These are phyloP conservation scores for Plemyria rubiginata DNA, from an alignment of 2,888 invertebrate genomes.

Conservation along the genomic window DNA sequence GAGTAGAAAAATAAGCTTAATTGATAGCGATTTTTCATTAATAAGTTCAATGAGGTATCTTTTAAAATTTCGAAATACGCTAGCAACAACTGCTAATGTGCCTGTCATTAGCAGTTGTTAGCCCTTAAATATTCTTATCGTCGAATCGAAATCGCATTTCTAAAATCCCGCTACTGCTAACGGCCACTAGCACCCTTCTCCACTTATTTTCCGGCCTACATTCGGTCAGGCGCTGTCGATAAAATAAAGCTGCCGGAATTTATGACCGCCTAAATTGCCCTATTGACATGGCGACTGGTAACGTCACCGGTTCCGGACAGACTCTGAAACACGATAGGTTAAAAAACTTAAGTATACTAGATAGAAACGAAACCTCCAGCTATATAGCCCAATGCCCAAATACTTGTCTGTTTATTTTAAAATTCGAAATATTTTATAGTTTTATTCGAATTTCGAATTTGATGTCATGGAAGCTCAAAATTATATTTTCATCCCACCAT, in stretches of 20 bases:
- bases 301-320: conserved; percentile 54
- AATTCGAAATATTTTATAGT: too few species aligned
- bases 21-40: too few species aligned
- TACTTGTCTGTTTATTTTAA: too few species aligned
- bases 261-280: conserved; percentile 55
- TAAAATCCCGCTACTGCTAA: not conserved
- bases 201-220: conserved; percentile 30
- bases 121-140: too few species aligned
- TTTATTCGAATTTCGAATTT: too few species aligned
- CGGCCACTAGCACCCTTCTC: not conserved
- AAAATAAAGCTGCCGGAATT: conserved; percentile 61
- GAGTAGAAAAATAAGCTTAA: too few species aligned
- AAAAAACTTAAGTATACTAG: conserved; percentile 5
- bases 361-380: not conserved
- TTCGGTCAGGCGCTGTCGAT: conserved; percentile 50
- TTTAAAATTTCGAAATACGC: too few species aligned
- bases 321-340: conserved; percentile 44
- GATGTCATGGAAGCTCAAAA: too few species aligned
- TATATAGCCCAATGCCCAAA: not conserved
- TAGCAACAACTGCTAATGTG: too few species aligned
- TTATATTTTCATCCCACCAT: too few species aligned
- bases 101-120: too few species aligned
- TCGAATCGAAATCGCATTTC: not conserved
- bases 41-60: too few species aligned
- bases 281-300: conserved; percentile 52